These are phyloP conservation scores for Bombus polaris DNA, from an alignment of 1,140 invertebrate species.

Conservation along the genomic window DNA sequence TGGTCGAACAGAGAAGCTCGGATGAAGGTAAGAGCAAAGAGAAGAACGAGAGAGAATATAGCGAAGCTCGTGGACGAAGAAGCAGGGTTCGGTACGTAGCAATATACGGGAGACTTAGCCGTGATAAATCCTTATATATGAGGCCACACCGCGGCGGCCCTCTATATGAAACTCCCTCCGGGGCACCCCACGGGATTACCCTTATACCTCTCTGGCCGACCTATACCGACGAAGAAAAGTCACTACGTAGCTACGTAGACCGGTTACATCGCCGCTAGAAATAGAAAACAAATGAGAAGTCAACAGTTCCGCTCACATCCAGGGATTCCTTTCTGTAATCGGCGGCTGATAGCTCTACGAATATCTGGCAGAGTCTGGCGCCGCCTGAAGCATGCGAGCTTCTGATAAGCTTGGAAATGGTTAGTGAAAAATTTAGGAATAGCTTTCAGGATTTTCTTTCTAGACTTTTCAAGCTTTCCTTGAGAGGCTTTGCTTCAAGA, in stretches of 20 bases:
- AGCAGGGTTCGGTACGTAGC: slow-evolving; percentile 76
- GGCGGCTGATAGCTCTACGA: not conserved
- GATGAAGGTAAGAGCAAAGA: slow-evolving; percentile 18
- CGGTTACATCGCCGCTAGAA: slow-evolving; percentile 48
- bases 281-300: slow-evolving; percentile 73
- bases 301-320: slow-evolving; percentile 46
- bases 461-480: not conserved
- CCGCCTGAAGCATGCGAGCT: not conserved
- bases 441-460: not conserved
- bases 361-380: not conserved
- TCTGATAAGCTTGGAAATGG: not conserved
- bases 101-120: slow-evolving; percentile 82
- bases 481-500: not conserved
- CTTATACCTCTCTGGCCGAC: slow-evolving; percentile 68
- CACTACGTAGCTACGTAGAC: slow-evolving; percentile 50
- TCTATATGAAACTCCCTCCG: slow-evolving; percentile 80
- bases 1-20: not conserved
- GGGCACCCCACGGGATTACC: slow-evolving; percentile 79
- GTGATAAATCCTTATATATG: slow-evolving; percentile 83
- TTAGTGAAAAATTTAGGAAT: not conserved
- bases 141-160: slow-evolving; percentile 76
- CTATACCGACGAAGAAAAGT: slow-evolving; percentile 67
- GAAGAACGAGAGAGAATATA: slow-evolving; percentile 19
- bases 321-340: slow-evolving; percentile 2
- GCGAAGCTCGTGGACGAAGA: slow-evolving; percentile 53